A percentile compares a stretch with the other conserved stretches of the same genome.
These are phyloP conservation scores for Chrysolina americana DNA, from an alignment of 2,888 invertebrate genomes.

Conservation along the genomic window DNA sequence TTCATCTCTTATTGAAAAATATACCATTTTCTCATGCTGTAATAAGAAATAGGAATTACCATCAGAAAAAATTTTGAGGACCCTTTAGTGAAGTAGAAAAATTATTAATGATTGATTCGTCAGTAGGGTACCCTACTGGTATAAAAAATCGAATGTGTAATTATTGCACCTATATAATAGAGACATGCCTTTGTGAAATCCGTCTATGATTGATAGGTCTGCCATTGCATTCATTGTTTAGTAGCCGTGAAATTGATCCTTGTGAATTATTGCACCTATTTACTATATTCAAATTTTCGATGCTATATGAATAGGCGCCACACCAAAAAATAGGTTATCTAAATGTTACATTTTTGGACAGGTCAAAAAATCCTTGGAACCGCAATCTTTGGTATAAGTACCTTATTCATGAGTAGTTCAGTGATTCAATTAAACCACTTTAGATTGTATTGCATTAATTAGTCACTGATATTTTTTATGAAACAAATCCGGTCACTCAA, in stretches of 20 bases:
- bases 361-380: slow-evolving; percentile 5
- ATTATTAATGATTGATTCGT: no score
- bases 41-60: no score
- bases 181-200: not conserved
- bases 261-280: not conserved
- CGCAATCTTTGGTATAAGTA: slow-evolving; percentile 10
- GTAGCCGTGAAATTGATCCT: not conserved
- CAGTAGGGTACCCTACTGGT: no score
- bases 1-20: no score
- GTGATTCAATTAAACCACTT: slow-evolving; percentile 27
- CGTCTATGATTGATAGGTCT: not conserved
- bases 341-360: slow-evolving; percentile 13
- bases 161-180: no score
- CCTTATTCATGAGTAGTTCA: slow-evolving; percentile 14
- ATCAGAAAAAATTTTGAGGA: no score
- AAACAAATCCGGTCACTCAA: slow-evolving; percentile 23
- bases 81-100: no score
- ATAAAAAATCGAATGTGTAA: no score
- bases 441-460: slow-evolving; percentile 31
- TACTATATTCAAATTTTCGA: slow-evolving; percentile 7
- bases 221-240: not conserved
- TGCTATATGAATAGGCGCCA: slow-evolving; percentile 9
- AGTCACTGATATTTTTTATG: slow-evolving; percentile 33
- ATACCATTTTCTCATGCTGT: no score
- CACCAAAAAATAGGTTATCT: slow-evolving; percentile 12